Percentiles rank a stretch among this genome's conserved stretches.
Evolutionary conservation across 2,113 vertebrate genomes (phyloP).

Genomic region (Benitochromis conjunctus): DNA sequence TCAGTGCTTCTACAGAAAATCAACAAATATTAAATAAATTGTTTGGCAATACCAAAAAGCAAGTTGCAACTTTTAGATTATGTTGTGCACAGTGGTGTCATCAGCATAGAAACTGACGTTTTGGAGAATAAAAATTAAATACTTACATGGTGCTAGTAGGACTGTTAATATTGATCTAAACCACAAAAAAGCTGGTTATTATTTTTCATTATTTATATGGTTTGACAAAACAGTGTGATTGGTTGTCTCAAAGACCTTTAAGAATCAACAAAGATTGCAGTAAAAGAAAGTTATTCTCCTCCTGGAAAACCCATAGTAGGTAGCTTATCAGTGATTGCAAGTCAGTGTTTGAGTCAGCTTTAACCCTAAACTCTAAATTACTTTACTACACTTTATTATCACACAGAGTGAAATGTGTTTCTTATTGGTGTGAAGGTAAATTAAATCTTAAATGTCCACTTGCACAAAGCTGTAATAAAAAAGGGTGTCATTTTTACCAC

Average conservation of each 20-base stretch:
- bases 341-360: background rate
- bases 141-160: background rate
- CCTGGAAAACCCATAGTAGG: background rate
- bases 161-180: accelerated
- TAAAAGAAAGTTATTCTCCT: background rate
- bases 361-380: background rate
- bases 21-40: background rate
- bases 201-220: background rate
- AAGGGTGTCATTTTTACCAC: background rate
- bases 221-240: background rate
- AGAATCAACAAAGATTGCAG: background rate
- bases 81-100: background rate
- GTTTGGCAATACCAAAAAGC: background rate
- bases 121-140: background rate
- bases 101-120: background rate
- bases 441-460: background rate
- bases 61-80: background rate
- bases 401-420: background rate
- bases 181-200: background rate
- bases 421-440: background rate
- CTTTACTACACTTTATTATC: background rate
- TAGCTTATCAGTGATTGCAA: background rate
- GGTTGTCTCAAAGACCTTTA: background rate
- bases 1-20: accelerated
- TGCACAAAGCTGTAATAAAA: background rate